phyloP scores from a whole-genome alignment of 2,888 invertebrate genomes.

The Anoplius nigerrimus region DNA sequence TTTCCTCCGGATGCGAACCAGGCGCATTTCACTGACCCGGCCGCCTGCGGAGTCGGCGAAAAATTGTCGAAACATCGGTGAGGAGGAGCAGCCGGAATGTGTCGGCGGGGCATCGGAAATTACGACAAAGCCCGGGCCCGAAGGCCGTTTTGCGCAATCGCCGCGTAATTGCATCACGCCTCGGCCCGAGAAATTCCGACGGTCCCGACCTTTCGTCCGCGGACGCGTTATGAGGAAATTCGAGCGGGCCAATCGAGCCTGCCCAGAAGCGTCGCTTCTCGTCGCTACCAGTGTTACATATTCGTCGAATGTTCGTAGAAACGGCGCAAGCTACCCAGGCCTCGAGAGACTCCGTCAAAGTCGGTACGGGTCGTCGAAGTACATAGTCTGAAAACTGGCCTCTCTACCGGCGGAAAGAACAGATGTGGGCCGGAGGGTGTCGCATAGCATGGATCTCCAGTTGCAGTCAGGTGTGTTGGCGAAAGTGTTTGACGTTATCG shows the following conservation, averaged over 20 bases:
- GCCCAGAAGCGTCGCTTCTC: too few species aligned
- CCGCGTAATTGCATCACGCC: background rate
- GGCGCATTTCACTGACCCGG: background rate
- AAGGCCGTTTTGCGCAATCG: slow-evolving; percentile 2
- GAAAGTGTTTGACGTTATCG: slow-evolving; percentile 54
- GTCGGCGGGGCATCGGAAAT: background rate
- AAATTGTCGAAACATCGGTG: background rate
- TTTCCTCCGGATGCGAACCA: background rate
- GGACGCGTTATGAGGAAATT: too few species aligned
- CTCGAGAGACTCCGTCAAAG: too few species aligned
- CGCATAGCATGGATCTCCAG: slow-evolving; percentile 63
- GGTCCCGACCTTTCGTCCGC: too few species aligned
- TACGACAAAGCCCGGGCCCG: background rate
- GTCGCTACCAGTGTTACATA: too few species aligned
- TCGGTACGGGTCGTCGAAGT: too few species aligned
- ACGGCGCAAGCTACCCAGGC: too few species aligned
- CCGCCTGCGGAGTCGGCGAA: background rate
- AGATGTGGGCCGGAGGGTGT: slow-evolving; percentile 54
- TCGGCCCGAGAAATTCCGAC: too few species aligned
- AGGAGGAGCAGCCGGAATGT: background rate
- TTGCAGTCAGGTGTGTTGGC: slow-evolving; percentile 67
- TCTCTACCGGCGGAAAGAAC: slow-evolving; percentile 26
- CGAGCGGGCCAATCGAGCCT: too few species aligned
- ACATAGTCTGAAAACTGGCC: too few species aligned
- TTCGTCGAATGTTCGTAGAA: too few species aligned